These are phyloP conservation scores for Epirrhoe alternata DNA, from an alignment of 2,888 invertebrate species.

Conservation along the genomic window DNA sequence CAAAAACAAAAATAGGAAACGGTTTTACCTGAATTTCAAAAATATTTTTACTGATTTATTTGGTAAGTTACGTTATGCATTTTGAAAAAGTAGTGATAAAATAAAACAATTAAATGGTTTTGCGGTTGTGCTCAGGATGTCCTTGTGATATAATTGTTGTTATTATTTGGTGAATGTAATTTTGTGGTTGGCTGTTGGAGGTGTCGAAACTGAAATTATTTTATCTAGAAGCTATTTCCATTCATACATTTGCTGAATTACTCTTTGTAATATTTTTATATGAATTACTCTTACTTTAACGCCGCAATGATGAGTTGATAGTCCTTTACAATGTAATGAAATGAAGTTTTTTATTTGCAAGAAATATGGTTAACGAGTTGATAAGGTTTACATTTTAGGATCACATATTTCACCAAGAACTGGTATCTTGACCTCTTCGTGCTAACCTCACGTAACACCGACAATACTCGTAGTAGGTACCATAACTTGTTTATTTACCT, in stretches of 20 bases:
- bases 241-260: neutral
- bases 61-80: slow-evolving; percentile 31
- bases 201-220: slow-evolving; percentile 14
- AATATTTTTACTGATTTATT: slow-evolving; percentile 9
- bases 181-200: slow-evolving; percentile 25
- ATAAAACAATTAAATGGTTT: neutral
- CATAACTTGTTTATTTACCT: neutral
- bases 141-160: slow-evolving; percentile 49
- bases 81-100: slow-evolving; percentile 8
- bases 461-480: neutral
- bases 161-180: slow-evolving; percentile 42
- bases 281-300: neutral
- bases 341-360: too few relatives aligned
- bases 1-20: slow-evolving; percentile 24
- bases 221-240: neutral
- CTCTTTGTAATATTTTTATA: neutral
- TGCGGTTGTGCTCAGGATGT: slow-evolving; percentile 27
- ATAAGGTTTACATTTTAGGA: too few relatives aligned
- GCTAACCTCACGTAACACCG: neutral
- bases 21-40: slow-evolving; percentile 8
- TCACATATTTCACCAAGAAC: too few relatives aligned
- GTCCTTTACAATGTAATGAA: neutral
- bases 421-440: too few relatives aligned
- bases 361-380: too few relatives aligned
- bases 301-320: neutral